These are phyloP conservation scores for Tachysurus fulvidraco DNA, from an alignment of 2,113 vertebrate genomes.

Conservation along the genomic window DNA sequence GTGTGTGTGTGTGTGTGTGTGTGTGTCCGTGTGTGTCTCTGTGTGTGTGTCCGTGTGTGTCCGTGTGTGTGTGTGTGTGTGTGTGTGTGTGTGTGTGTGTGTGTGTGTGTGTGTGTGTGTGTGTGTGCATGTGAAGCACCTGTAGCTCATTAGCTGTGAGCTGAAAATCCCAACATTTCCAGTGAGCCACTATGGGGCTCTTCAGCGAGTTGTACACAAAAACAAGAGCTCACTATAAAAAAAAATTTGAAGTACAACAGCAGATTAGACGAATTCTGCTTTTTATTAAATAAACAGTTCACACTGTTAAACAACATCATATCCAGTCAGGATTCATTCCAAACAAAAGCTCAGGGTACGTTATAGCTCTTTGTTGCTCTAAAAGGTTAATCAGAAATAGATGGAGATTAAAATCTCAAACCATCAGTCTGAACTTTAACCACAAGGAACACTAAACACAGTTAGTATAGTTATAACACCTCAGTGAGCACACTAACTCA, in stretches of 20 bases:
- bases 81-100: background rate
- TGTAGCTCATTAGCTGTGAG: background rate
- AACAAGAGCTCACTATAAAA: background rate
- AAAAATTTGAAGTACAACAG: background rate
- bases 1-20: background rate
- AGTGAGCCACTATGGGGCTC: background rate
- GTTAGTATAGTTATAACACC: background rate
- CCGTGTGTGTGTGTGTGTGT: background rate
- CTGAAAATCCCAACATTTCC: background rate
- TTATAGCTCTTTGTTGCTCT: background rate
- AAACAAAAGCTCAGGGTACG: background rate
- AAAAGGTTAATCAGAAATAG: background rate
- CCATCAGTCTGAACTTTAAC: background rate
- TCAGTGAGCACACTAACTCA: background rate
- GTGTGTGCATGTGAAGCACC: background rate
- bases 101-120: background rate
- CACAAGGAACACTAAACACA: background rate
- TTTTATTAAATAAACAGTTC: background rate
- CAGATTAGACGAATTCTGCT: background rate
- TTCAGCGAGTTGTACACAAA: background rate
- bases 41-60: background rate
- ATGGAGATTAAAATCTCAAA: background rate
- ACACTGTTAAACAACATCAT: background rate
- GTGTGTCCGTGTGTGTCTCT: background rate
- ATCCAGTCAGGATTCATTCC: background rate